These are phyloP conservation scores for Octomys mimax DNA, from an alignment of 2,797 vertebrate species.

Conservation along the genomic window DNA sequence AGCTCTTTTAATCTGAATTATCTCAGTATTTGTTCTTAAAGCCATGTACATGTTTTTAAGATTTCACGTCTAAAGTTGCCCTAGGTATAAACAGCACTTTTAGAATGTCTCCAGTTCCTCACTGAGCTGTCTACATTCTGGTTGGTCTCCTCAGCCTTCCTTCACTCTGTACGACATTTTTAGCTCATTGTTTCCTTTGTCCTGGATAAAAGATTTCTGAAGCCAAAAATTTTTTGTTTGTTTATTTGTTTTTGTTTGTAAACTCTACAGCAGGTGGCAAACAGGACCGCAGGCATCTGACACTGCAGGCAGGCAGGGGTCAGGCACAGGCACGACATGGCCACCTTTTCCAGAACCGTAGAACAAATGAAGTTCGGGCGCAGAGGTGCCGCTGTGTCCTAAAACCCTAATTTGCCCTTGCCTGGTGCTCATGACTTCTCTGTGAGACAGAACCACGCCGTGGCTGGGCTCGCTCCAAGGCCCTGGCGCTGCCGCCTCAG, in stretches of 20 bases:
- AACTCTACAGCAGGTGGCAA: not conserved
- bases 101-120: no score
- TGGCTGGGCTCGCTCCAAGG: not conserved
- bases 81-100: no score
- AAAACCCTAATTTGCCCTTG: constrained; percentile 48
- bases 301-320: no score
- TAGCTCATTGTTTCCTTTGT: no score
- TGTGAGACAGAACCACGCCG: not conserved
- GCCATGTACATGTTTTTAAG: no score
- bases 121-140: no score
- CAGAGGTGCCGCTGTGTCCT: not conserved
- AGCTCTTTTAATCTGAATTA: no score
- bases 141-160: no score
- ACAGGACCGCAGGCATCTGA: not conserved
- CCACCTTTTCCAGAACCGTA: not conserved
- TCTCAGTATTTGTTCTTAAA: no score
- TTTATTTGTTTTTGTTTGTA: not conserved
- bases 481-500: not conserved
- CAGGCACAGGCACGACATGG: not conserved
- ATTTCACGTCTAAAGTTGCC: no score
- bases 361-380: not conserved
- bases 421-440: constrained; percentile 24
- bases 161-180: no score
- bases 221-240: not conserved
- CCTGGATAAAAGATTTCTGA: no score